A percentile compares a stretch with the other conserved stretches of the same genome.
These are phyloP conservation scores for Mesopsocus fuscifrons DNA, from an alignment of 2,888 invertebrate genomes.

Conservation along the genomic window DNA sequence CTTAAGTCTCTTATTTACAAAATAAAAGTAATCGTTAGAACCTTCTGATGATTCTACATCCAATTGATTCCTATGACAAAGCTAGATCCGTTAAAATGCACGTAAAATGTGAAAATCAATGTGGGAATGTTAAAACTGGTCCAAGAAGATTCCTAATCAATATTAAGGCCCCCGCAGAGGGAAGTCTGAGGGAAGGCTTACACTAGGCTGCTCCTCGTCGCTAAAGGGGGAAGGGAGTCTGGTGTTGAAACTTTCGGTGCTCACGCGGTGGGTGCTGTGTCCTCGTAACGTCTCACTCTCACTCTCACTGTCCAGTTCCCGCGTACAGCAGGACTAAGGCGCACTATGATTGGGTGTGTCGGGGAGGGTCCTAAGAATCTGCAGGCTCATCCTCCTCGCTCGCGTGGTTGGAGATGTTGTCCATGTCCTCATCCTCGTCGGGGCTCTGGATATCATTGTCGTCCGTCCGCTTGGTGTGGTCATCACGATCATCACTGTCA, in stretches of 20 bases:
- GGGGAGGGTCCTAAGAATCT: slow-evolving; percentile 5
- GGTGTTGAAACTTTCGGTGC: too few species aligned
- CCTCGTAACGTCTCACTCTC: too few species aligned
- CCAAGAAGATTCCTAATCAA: not conserved
- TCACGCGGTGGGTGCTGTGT: too few species aligned
- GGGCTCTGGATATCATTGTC: slow-evolving; percentile 4
- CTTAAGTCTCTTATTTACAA: slow-evolving; percentile 10
- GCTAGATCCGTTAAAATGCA: not conserved
- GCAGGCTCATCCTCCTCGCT: slow-evolving; percentile 8
- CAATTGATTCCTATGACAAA: too few species aligned
- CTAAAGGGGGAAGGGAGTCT: too few species aligned
- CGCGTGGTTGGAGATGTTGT: slow-evolving; percentile 8
- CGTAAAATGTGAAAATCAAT: not conserved
- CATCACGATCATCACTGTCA: slow-evolving; percentile 6
- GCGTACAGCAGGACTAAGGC: not conserved
- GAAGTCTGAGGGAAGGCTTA: too few species aligned
- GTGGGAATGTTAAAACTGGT: not conserved
- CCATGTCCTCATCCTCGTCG: slow-evolving; percentile 10
- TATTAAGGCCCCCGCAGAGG: not conserved
- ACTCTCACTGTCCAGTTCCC: too few species aligned
- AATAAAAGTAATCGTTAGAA: not conserved
- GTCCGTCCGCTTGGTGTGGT: not conserved
- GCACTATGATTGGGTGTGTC: not conserved
- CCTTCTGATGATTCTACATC: not conserved
- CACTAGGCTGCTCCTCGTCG: too few species aligned